Conservation (phyloP, 2,113 vertebrate species). For the Microcebus lehilahytsara region DNA sequence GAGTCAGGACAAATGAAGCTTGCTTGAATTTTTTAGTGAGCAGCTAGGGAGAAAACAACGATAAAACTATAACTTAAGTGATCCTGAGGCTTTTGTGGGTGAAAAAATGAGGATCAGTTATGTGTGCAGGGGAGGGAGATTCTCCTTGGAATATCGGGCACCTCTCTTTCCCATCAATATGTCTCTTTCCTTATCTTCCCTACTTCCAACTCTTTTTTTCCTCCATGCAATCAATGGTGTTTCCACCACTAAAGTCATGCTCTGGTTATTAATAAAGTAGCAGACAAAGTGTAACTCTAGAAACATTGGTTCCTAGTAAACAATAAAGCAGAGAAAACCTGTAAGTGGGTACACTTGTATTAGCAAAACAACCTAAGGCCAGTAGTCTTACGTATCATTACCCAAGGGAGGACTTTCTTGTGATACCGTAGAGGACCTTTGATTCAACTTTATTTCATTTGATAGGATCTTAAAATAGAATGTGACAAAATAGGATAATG, state of each 20-base stretch:
- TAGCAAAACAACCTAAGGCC: background rate
- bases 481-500: background rate
- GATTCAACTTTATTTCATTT: background rate
- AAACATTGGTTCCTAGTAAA: background rate
- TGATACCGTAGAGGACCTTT: background rate
- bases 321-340: background rate
- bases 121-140: rapidly evolving
- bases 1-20: background rate
- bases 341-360: background rate
- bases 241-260: background rate
- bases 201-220: background rate
- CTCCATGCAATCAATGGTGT: background rate
- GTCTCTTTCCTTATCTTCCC: background rate
- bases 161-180: background rate
- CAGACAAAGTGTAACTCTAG: background rate
- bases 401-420: background rate
- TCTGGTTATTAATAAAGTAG: background rate
- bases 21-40: background rate
- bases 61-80: background rate
- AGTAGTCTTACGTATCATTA: background rate
- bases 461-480: slow-evolving; percentile 54
- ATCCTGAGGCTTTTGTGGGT: background rate
- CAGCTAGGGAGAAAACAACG: background rate
- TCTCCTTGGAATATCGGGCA: background rate
- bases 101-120: background rate